phyloP scores from a whole-genome alignment of 1,140 invertebrate species.

The roundworm (Caenorhabditis elegans) region DNA sequence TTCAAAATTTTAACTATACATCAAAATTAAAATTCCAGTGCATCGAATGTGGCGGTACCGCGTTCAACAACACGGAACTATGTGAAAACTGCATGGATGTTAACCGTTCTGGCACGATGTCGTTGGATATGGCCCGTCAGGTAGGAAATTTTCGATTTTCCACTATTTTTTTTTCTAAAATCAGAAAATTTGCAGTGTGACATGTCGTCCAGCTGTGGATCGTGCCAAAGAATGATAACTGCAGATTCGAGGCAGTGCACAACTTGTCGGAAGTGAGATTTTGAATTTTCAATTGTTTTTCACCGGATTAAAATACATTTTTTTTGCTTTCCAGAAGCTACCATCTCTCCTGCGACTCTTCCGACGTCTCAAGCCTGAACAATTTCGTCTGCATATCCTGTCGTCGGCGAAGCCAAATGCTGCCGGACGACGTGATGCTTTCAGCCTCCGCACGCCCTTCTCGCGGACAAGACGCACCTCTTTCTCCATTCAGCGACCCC shows the following conservation, averaged over 20 bases:
- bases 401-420: not conserved
- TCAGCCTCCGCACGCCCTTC: not conserved
- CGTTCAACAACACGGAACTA: constrained; percentile 5
- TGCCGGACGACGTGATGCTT: not conserved
- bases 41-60: constrained; percentile 11
- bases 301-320: too few relatives aligned
- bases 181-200: not conserved
- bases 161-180: not conserved
- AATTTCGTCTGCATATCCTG: not conserved
- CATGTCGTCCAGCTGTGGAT: not conserved
- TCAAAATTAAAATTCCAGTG: not conserved
- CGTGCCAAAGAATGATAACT: not conserved
- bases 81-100: not conserved
- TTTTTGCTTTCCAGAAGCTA: not conserved
- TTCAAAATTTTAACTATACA: too few relatives aligned
- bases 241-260: not conserved
- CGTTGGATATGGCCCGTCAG: not conserved
- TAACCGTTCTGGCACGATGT: not conserved
- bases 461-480: not conserved
- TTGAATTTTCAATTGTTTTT: not conserved
- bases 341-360: not conserved
- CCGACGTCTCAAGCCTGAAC: not conserved
- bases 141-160: not conserved
- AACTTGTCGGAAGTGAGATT: not conserved
- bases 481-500: not conserved